phyloP scores from a whole-genome alignment of 2,113 vertebrate species.

The Vulpes ferrilata region DNA sequence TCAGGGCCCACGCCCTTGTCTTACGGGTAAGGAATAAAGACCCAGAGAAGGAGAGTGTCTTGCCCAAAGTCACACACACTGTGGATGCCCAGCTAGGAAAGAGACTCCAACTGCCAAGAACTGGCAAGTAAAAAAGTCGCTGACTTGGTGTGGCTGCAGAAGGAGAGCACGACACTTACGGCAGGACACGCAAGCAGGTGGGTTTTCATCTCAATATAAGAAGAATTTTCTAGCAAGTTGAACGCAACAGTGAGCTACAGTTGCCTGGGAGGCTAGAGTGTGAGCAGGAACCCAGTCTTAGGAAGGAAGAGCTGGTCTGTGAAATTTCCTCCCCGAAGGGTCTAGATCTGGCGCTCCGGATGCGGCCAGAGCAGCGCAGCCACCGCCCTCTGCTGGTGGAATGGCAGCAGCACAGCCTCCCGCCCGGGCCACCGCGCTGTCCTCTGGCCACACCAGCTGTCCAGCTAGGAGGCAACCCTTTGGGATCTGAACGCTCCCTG shows the following conservation, averaged over 20 bases:
- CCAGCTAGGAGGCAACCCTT: background rate
- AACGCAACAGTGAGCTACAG: background rate
- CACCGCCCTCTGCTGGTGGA: constrained; percentile 76
- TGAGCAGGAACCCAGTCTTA: background rate
- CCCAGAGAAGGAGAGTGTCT: background rate
- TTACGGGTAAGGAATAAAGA: background rate
- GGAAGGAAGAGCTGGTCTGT: background rate
- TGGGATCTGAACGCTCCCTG: background rate
- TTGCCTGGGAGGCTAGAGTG: background rate
- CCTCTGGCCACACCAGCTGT: background rate
- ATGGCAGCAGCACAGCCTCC: background rate
- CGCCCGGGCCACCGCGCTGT: accelerated
- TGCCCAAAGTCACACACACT: background rate
- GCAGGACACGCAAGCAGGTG: background rate
- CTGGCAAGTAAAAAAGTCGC: background rate
- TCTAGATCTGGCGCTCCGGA: background rate
- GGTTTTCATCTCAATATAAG: background rate
- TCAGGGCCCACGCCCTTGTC: background rate
- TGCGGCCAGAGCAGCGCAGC: background rate
- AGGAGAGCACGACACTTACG: background rate
- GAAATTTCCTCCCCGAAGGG: background rate
- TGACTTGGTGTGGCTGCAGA: background rate
- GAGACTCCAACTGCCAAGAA: background rate
- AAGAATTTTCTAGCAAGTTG: background rate
- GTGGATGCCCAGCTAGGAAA: background rate